A percentile compares a stretch with the other conserved stretches of the same genome.
Conservation (phyloP, 2,888 invertebrate species). For the Tetranychus piercei region DNA sequence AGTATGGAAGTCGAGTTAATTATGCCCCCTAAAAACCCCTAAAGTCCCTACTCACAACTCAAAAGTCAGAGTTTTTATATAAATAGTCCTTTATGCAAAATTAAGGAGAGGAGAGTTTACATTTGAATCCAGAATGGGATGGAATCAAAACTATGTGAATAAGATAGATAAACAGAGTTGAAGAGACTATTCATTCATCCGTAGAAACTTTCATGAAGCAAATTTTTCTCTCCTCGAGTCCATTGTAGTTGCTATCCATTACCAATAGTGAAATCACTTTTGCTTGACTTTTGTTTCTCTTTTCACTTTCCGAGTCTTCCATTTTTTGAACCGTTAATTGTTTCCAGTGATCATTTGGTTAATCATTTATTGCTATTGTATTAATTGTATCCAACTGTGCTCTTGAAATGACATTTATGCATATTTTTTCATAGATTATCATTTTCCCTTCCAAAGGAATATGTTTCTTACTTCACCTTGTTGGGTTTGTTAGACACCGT, state of each 20-base stretch:
- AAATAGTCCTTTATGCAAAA: no score
- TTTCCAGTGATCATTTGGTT: neutral
- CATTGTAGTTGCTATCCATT: neutral
- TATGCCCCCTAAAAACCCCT: no score
- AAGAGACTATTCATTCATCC: slow-evolving; percentile 5
- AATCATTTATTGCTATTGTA: neutral
- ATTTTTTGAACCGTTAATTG: neutral
- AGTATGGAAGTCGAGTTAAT: no score
- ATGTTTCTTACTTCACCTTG: neutral
- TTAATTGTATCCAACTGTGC: neutral
- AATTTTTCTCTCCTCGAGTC: neutral
- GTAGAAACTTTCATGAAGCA: neutral
- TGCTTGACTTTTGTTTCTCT: neutral
- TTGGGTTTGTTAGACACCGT: neutral
- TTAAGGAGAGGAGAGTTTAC: no score
- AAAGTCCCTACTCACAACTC: no score
- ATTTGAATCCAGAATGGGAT: no score
- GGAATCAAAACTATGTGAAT: neutral
- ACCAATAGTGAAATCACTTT: no score
- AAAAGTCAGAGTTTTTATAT: no score
- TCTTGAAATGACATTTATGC: neutral
- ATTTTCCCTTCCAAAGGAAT: neutral
- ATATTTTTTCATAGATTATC: neutral
- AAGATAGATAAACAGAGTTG: neutral
- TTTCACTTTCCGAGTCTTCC: neutral